phyloP scores from a whole-genome alignment of 2,888 invertebrate genomes.

The Drosophila aldrichi region DNA sequence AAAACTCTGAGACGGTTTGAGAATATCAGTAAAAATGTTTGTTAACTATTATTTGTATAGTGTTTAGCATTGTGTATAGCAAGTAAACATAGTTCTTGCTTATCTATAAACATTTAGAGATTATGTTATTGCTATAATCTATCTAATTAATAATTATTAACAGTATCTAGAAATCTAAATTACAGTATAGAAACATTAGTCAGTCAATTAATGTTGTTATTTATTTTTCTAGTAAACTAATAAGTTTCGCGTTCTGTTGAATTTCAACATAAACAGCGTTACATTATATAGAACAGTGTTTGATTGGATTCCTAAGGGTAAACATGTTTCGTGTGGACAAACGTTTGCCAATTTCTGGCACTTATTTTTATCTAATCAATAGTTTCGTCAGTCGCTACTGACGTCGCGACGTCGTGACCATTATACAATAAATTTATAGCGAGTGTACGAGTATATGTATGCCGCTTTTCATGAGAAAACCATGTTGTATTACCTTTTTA shows the following conservation, averaged over 20 bases:
- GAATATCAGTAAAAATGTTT: too few relatives aligned
- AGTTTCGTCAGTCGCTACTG: slow-evolving; percentile 23
- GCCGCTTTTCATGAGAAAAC: background rate
- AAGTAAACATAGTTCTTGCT: too few relatives aligned
- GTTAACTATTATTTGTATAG: too few relatives aligned
- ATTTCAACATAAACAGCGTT: background rate
- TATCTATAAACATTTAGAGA: too few relatives aligned
- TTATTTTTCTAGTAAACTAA: background rate
- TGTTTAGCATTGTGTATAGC: too few relatives aligned
- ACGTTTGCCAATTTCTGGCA: slow-evolving; percentile 13
- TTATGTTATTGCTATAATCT: too few relatives aligned
- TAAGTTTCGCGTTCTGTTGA: background rate
- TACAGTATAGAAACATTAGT: background rate
- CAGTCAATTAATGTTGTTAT: background rate
- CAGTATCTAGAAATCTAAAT: too few relatives aligned
- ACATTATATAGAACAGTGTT: background rate
- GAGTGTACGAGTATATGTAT: background rate
- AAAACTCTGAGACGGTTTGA: too few relatives aligned
- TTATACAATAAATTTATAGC: slow-evolving; percentile 15
- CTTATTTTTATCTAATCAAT: slow-evolving; percentile 49
- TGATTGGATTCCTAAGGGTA: slow-evolving; percentile 23
- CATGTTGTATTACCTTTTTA: slow-evolving; percentile 30
- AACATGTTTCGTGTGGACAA: slow-evolving; percentile 1
- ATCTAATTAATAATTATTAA: too few relatives aligned
- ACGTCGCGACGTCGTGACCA: slow-evolving; percentile 27